phyloP scores from a whole-genome alignment of 2,113 vertebrate species.

The Alexandromys fortis region DNA sequence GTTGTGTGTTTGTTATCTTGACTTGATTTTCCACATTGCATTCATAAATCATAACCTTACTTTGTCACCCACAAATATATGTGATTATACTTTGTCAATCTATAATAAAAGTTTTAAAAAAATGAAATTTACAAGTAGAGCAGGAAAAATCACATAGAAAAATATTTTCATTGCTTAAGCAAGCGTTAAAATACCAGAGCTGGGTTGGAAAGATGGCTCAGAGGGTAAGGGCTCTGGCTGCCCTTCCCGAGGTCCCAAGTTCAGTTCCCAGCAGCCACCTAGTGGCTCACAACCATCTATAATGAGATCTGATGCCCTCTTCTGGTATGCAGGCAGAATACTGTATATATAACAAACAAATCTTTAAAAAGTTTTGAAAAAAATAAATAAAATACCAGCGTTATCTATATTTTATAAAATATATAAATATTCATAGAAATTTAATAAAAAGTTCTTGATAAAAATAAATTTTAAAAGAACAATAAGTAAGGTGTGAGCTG shows the following conservation, averaged over 20 bases:
- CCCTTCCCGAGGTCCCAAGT: too few relatives aligned
- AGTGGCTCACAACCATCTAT: too few relatives aligned
- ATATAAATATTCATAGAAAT: not conserved
- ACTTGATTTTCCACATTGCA: not conserved
- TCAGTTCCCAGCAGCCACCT: too few relatives aligned
- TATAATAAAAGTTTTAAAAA: not conserved
- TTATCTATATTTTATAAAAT: not conserved
- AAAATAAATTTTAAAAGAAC: not conserved
- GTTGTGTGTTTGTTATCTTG: not conserved
- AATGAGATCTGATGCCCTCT: too few relatives aligned
- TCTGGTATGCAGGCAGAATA: too few relatives aligned
- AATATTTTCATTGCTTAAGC: not conserved
- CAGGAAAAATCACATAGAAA: not conserved
- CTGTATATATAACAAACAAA: too few relatives aligned
- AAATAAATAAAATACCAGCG: not conserved
- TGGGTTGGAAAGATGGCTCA: too few relatives aligned
- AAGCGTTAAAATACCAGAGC: not conserved
- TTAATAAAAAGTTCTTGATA: constrained; percentile 32
- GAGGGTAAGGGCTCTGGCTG: too few relatives aligned
- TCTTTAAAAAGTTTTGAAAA: too few relatives aligned
- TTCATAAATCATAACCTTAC: not conserved
- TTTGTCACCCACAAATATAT: not conserved
- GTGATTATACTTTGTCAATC: not conserved
- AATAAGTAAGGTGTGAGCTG: not conserved
- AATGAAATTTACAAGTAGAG: not conserved